These are phyloP conservation scores for Brachionus plicatilis DNA, from an alignment of 1,140 invertebrate species.

Conservation along the genomic window DNA sequence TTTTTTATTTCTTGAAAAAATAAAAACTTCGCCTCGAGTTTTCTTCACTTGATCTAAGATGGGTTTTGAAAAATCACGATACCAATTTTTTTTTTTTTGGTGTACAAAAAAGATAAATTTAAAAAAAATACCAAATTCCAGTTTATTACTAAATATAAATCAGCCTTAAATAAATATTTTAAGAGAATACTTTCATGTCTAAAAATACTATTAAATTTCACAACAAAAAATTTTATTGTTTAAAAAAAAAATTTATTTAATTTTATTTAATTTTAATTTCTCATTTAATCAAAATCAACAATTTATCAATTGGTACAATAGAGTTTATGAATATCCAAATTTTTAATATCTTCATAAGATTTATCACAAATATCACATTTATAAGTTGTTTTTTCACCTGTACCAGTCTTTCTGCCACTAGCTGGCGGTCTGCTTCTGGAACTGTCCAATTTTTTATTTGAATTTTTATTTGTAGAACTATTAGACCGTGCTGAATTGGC, in stretches of 20 bases:
- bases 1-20: background rate
- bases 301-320: slow-evolving; percentile 1
- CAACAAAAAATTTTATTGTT: background rate
- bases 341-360: slow-evolving; percentile 12
- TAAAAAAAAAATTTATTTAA: background rate
- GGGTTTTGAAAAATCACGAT: background rate
- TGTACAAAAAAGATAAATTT: background rate
- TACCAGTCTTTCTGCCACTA: background rate
- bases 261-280: background rate
- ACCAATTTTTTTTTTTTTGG: background rate
- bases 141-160: background rate
- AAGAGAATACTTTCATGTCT: background rate
- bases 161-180: background rate
- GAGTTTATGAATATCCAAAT: slow-evolving; percentile 38
- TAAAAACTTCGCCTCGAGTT: background rate
- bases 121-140: background rate
- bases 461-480: background rate
- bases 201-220: background rate
- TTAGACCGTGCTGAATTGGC: background rate
- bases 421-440: background rate
- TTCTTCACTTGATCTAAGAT: background rate
- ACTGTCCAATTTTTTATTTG: slow-evolving; percentile 8
- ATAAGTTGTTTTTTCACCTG: background rate
- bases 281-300: background rate
- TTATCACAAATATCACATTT: slow-evolving; percentile 36